Evolutionary conservation across 2,888 invertebrate species (phyloP), one percentile per base, ranked within the genome.

Genomic region (Tipula lateralis): DNA sequence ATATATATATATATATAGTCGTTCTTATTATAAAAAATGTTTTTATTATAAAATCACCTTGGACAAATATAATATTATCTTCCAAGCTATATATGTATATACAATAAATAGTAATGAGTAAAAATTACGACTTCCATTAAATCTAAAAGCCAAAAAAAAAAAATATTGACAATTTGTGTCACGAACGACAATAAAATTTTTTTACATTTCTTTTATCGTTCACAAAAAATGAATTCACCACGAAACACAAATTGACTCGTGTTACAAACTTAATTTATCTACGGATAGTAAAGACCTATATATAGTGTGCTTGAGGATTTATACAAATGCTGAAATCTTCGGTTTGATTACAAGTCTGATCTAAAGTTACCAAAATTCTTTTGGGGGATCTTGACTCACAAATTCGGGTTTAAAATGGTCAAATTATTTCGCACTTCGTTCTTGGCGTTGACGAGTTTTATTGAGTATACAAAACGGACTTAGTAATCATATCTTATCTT

Each of bases 131-230:
- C 24, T 44, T 44, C 66, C 66, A 66, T 66, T 66, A 66, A 66
- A 66, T 66, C 66, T 66, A 66, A 66, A 66, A 66, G 66, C 66
- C 66, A 66, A 66, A 66, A 66, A 66, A 24, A 66, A 66, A 44
- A 44, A 44, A 66, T 66, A 66, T 66, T 66, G 66, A 66, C 66
- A 66, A 66, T 66, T 66, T 66, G 66, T 66, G 66, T 66, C 66
- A 66, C 66, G 66, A 66, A 66, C 66, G 66, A 24, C 66, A 24
- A 24, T 66, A 66, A 66, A 66, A 66, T 3, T 24, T 50, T 66
- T 66, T 19, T 66, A 66, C 66, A 66, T 24, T 66, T 66, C 44
- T 66, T 24, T 24, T 66, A 24, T 66, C 66, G 66, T 24, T 66
- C 24, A 24, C 66, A 66, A 5, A 44, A 44, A 44, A n/a, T 44